A percentile compares a stretch with the other conserved stretches of the same genome.
phyloP scores from a whole-genome alignment of 2,113 vertebrate species.

The Callopanchax toddi region DNA sequence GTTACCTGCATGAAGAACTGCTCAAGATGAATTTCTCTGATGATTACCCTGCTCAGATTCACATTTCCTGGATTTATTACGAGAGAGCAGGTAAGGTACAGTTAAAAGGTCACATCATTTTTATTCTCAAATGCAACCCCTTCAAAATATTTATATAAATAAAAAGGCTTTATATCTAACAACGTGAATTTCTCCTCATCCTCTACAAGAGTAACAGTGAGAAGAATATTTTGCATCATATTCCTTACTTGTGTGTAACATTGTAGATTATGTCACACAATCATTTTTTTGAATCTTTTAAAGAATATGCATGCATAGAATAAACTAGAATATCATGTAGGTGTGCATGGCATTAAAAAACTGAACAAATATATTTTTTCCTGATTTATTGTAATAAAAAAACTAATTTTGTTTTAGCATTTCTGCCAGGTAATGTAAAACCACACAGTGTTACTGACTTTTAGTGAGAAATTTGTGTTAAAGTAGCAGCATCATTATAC shows the following conservation, averaged over 20 bases:
- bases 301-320: neutral
- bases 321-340: neutral
- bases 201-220: neutral
- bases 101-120: neutral
- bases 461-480: slow-evolving; percentile 12
- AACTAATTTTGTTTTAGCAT: neutral
- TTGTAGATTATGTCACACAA: neutral
- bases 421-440: slow-evolving; percentile 31
- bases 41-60: neutral
- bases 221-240: neutral
- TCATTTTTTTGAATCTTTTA: neutral
- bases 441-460: neutral
- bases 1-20: neutral
- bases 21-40: neutral
- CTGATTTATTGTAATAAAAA: slow-evolving; percentile 2
- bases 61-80: neutral
- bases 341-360: neutral
- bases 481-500: slow-evolving; percentile 5
- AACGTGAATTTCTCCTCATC: neutral
- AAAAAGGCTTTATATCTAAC: too few species aligned
- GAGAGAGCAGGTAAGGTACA: neutral
- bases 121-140: too few species aligned
- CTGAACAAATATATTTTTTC: neutral
- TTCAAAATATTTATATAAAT: too few species aligned
- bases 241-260: neutral